Evolutionary conservation across 2,797 vertebrate species (phyloP).

Genomic region (Parambassis ranga): DNA sequence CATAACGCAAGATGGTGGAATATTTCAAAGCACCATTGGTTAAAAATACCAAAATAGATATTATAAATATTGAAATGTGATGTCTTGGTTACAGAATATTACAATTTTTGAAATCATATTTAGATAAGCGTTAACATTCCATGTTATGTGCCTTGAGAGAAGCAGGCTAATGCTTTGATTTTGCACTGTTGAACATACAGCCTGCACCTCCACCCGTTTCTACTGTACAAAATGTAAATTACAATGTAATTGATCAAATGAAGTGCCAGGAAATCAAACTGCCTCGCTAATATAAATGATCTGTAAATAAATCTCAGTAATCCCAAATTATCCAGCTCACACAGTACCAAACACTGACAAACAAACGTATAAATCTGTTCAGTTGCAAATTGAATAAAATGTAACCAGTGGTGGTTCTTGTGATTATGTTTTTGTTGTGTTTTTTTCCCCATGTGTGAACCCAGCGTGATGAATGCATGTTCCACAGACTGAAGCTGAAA

Average conservation of each 20-base stretch:
- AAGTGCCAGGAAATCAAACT: slow-evolving; percentile 63
- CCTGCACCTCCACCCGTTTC: slow-evolving; percentile 74
- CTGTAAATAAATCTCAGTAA: slow-evolving; percentile 90
- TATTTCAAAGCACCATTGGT: slow-evolving; percentile 32
- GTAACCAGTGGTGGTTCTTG: slow-evolving; percentile 49
- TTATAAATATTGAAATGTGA: slow-evolving; percentile 16
- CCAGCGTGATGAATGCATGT: slow-evolving; percentile 39
- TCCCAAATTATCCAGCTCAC: slow-evolving; percentile 66
- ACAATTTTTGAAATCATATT: slow-evolving; percentile 60
- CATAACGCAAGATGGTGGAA: slow-evolving; percentile 19
- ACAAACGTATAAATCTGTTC: slow-evolving; percentile 54
- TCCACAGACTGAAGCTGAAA: slow-evolving; percentile 36
- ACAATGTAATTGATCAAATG: slow-evolving; percentile 68
- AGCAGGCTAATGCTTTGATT: slow-evolving; percentile 85
- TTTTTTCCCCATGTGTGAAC: neutral
- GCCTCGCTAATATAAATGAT: slow-evolving; percentile 76
- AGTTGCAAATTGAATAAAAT: slow-evolving; percentile 67
- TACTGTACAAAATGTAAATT: slow-evolving; percentile 75
- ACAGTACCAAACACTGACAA: slow-evolving; percentile 73
- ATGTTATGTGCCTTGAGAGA: slow-evolving; percentile 75
- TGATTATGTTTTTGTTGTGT: slow-evolving; percentile 3
- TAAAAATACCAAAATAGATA: slow-evolving; percentile 7
- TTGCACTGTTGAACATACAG: slow-evolving; percentile 89
- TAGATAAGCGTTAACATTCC: slow-evolving; percentile 87
- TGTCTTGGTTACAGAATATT: slow-evolving; percentile 17